Base-by-base conservation (phyloP, 2,888 invertebrate genomes). In the Vandiemenella viatica region DNA sequence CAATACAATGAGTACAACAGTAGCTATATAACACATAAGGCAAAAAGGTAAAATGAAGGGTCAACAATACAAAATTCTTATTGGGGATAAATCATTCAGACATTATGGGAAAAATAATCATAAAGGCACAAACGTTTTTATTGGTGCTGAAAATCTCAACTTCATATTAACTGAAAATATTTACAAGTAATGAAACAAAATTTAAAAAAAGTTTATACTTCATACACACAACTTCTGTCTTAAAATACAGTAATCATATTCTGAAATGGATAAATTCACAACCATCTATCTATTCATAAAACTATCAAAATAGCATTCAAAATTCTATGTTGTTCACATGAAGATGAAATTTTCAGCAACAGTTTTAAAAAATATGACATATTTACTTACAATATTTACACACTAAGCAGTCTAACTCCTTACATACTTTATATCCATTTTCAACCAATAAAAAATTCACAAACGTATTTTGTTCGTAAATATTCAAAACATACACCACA, bases 391-490 rank as follows among this genome's bases (percentile, higher is more conserved):
- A 46, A 45, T 50, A 50, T 45, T 45, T 47, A 53, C 52, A 53
- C 52, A 53, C 48, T 45, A 48, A 53, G 52, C 52, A 53, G 52
- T 53, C 50, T 53, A 53, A 53, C 52, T 53, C 52, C 52, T 53
- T 53, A 50, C 52, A 50, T 38, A 45, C 52, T 46, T 16, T 22
- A 18, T 43, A 48, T 48, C 37, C 17, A 15, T 20, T 20, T 20
- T 21, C 19, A 42, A 42, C 21, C 18, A 42, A 38, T 18, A 22
- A 49, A 42, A 42, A n/a, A 20, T n/a, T 19, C 42, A 42, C 42
- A 42, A 42, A 42, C 42, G 20, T 18, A 17, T 19, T 42, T 42
- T 42, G 20, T 20, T 42, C 18, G n/a, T 16, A 42, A 19, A 42
- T 18, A 42, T 17, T 13, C 38, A 15, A 38, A 13, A 42, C 20